Base-by-base conservation (phyloP, 2,888 invertebrate genomes). In the Andrena haemorrhoa region DNA sequence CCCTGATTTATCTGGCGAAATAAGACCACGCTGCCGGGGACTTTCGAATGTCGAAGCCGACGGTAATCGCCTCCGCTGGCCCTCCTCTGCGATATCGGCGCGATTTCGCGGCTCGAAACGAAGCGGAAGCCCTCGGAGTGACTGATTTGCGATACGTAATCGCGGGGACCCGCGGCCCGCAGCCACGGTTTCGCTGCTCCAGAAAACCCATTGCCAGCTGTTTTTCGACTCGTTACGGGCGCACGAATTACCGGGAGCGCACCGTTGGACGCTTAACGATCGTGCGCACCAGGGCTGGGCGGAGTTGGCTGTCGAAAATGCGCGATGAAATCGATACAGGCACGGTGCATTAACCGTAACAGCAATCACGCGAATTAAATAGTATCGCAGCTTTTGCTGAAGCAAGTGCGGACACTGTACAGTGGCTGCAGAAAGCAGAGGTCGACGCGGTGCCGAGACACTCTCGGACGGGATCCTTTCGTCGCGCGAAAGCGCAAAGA, bases 141-240 rank as follows among this genome's bases (percentile, higher is more conserved):
- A 81, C 82, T 66, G 83, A 83, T 82, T 74, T 60, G 41, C 66
- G 82, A 84, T 82, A 82, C 75, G 70, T 72, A 82, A 82, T 84
- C 82, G 64, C 33, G 31, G 31, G 65, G 53, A 61, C 71, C 79
- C 26, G 69, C 68, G 58, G 65, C 79, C 49, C 26, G 35, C 47
- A 51, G 74, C 65, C 47, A 51, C 58, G 61, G 61, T 61, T 23
- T 12, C 63, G 47, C 41, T 68, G 75, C 69, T 73, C 75, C 75
- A 74, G 41, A 68, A 79, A 84, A 82, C 56, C 63, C 33, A 74
- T 23, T 49, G 20, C 6, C 8, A 60, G 20, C 7, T 53, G 51
- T 70, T 71, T 64, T 26, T 69, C 60, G 35, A 20, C 69, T 75
- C 70, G 75, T 70, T 79, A 66, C 69, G 35, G n/a, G 26, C 12